These are phyloP conservation scores for Zapus hudsonius DNA, from an alignment of 2,113 vertebrate species.

Conservation along the genomic window DNA sequence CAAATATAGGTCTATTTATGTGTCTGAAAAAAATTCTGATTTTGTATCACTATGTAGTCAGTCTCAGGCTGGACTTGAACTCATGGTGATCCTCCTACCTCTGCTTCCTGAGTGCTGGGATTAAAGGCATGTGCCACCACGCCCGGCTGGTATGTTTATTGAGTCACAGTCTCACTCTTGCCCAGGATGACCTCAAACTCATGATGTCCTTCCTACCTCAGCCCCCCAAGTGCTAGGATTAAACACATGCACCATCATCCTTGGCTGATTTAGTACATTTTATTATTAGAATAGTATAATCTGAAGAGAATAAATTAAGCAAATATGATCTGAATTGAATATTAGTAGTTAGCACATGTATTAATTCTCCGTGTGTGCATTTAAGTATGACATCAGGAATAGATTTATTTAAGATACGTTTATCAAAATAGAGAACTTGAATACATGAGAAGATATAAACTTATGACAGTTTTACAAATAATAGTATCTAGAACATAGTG, in stretches of 20 bases:
- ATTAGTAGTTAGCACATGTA: not conserved
- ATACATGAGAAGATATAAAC: not conserved
- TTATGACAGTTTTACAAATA: not conserved
- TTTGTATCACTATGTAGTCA: too few relatives aligned
- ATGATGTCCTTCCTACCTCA: too few relatives aligned
- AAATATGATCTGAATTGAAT: not conserved
- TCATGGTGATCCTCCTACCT: too few relatives aligned
- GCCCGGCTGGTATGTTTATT: too few relatives aligned
- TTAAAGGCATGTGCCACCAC: too few relatives aligned
- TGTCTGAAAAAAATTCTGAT: not conserved
- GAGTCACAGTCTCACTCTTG: too few relatives aligned
- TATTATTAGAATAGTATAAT: not conserved
- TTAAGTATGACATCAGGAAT: not conserved
- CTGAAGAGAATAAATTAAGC: not conserved
- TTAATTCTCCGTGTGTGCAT: too few relatives aligned
- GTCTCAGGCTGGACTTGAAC: too few relatives aligned
- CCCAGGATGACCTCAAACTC: too few relatives aligned
- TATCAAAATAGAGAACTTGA: not conserved
- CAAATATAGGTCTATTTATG: not conserved
- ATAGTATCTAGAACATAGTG: not conserved
- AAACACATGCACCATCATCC: too few relatives aligned
- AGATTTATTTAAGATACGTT: not conserved
- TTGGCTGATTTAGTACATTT: not conserved
- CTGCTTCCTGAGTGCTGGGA: too few relatives aligned
- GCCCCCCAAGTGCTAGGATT: too few relatives aligned